Evolutionary conservation across 1,140 invertebrate species (phyloP).

Genomic region (Sminthurinus signatus): DNA sequence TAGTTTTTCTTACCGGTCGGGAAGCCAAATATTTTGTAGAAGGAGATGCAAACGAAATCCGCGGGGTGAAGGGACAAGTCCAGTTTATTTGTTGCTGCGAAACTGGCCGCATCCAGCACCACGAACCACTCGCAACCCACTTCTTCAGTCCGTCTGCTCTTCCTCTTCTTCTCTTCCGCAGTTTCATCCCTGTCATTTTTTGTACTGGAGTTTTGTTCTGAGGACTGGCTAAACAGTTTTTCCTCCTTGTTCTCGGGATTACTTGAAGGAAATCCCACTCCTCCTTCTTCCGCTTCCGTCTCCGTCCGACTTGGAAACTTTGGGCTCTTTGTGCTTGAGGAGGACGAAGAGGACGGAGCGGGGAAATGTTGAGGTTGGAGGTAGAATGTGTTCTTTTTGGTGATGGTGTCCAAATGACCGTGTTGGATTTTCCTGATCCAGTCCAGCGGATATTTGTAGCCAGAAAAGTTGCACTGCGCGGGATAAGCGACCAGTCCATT

Average conservation of each 20-base stretch:
- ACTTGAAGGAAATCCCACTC: background rate
- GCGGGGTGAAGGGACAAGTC: constrained; percentile 66
- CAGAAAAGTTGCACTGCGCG: constrained; percentile 92
- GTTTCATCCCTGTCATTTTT: background rate
- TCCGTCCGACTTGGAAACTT: background rate
- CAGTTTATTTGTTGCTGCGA: constrained; percentile 68
- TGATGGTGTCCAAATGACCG: constrained; percentile 49
- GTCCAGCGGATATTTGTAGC: constrained; percentile 73
- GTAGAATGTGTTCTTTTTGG: constrained; percentile 26
- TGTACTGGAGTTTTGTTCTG: too few species aligned
- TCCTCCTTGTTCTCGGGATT: background rate
- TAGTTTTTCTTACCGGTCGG: constrained; percentile 63
- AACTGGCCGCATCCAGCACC: constrained; percentile 78
- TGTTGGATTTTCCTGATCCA: constrained; percentile 63
- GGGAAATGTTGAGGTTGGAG: constrained; percentile 22
- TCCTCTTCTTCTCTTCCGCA: background rate
- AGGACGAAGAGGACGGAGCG: background rate
- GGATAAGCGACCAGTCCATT: constrained; percentile 78
- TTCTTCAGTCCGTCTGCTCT: background rate
- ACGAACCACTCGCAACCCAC: constrained; percentile 60
- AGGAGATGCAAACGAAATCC: constrained; percentile 87
- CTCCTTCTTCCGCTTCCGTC: background rate
- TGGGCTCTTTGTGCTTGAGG: background rate
- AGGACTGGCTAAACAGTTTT: background rate
- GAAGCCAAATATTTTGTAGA: constrained; percentile 98